Percentiles rank a stretch among this genome's conserved stretches.
phyloP scores from a whole-genome alignment of 2,888 invertebrate species.

The Chloroclystis v-ata region DNA sequence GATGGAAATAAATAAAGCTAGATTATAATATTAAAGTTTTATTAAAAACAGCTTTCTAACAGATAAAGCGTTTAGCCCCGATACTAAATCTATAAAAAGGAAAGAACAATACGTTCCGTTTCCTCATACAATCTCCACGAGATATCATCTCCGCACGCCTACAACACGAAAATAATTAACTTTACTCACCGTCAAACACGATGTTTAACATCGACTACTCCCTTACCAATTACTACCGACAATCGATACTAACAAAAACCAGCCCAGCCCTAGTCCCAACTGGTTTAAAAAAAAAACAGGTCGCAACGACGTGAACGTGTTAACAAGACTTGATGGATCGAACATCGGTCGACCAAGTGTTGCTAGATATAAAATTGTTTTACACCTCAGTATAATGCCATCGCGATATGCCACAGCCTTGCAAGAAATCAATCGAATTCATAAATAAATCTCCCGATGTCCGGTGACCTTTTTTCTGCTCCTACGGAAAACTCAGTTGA shows the following conservation, averaged over 20 bases:
- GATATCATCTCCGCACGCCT: slow-evolving; percentile 68
- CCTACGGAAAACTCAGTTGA: slow-evolving; percentile 37
- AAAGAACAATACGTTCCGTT: slow-evolving; percentile 58
- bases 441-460: slow-evolving; percentile 70
- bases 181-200: slow-evolving; percentile 66
- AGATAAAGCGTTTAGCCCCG: background rate
- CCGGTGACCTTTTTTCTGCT: slow-evolving; percentile 55
- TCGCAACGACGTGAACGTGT: slow-evolving; percentile 53
- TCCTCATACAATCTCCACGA: slow-evolving; percentile 57
- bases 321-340: slow-evolving; percentile 75
- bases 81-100: slow-evolving; percentile 22
- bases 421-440: slow-evolving; percentile 69
- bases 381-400: slow-evolving; percentile 15
- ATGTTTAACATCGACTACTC: slow-evolving; percentile 74
- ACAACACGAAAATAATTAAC: slow-evolving; percentile 76
- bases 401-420: slow-evolving; percentile 46
- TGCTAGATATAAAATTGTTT: slow-evolving; percentile 33
- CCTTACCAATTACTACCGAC: slow-evolving; percentile 75
- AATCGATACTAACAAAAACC: slow-evolving; percentile 66
- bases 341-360: background rate
- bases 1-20: too few relatives aligned
- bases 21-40: too few relatives aligned
- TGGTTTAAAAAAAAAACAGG: slow-evolving; percentile 44
- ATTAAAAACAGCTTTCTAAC: too few relatives aligned
- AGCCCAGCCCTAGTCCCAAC: slow-evolving; percentile 58